These are phyloP conservation scores for Anastrepha obliqua DNA, from an alignment of 1,140 invertebrate species.

Conservation along the genomic window DNA sequence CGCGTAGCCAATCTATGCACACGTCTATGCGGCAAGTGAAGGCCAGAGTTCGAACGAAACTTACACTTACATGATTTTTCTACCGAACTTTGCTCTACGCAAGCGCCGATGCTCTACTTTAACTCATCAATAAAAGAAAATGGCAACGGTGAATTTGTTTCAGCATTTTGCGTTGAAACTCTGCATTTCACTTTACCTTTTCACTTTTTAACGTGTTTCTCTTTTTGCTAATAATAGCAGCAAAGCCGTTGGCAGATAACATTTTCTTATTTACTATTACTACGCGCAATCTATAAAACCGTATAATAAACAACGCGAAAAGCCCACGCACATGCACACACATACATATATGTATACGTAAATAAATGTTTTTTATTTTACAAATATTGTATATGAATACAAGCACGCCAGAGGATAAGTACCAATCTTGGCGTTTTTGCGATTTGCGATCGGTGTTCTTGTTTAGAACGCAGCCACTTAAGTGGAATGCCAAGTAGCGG, in stretches of 20 bases:
- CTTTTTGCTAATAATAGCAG: slow-evolving; percentile 39
- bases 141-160: slow-evolving; percentile 3
- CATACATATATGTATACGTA: neutral
- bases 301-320: neutral
- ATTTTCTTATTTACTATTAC: neutral
- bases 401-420: neutral
- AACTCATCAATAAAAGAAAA: neutral
- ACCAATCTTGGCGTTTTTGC: neutral
- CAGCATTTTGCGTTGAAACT: neutral
- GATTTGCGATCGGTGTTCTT: neutral
- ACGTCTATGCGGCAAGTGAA: neutral
- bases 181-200: slow-evolving; percentile 34
- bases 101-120: neutral
- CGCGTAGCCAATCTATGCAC: neutral
- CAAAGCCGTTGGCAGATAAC: slow-evolving; percentile 17
- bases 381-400: neutral
- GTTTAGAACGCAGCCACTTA: neutral
- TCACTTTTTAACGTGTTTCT: neutral
- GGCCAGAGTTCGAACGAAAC: slow-evolving; percentile 38
- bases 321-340: slow-evolving; percentile 22
- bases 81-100: slow-evolving; percentile 13
- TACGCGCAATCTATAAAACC: neutral
- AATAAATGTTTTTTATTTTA: no score
- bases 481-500: slow-evolving; percentile 14
- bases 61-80: neutral